Percentiles rank a stretch among this genome's conserved stretches.
These are phyloP conservation scores for Chrysochloris asiatica DNA, from an alignment of 2,113 vertebrate species.

Conservation along the genomic window DNA sequence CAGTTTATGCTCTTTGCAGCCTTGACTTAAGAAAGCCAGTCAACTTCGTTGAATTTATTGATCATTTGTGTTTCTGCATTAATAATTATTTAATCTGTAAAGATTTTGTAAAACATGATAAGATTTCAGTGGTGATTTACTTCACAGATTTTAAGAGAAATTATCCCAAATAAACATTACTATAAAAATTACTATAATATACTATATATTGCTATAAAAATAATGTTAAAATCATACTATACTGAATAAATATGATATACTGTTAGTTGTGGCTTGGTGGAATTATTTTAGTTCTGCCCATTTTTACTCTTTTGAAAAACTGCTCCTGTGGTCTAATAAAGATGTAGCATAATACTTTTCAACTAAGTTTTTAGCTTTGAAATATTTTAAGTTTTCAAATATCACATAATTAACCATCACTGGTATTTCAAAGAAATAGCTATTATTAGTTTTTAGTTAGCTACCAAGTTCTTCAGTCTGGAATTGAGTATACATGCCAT, in stretches of 20 bases:
- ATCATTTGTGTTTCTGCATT: constrained; percentile 13
- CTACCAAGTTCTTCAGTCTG: too few species aligned
- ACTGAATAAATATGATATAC: background rate
- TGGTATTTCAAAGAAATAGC: background rate
- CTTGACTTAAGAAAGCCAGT: background rate
- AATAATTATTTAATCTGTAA: background rate
- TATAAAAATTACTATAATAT: too few species aligned
- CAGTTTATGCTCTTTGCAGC: background rate
- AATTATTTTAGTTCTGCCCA: background rate
- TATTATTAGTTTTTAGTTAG: background rate
- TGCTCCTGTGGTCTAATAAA: background rate
- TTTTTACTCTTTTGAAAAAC: constrained; percentile 9
- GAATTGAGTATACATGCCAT: too few species aligned
- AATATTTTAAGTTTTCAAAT: background rate
- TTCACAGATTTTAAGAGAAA: background rate
- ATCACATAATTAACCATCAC: background rate
- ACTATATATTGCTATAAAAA: background rate
- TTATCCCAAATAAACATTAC: constrained; percentile 11
- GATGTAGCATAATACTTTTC: background rate
- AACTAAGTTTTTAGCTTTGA: background rate
- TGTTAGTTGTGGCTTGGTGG: background rate
- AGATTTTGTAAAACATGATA: background rate
- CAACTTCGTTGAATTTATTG: background rate
- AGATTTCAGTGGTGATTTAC: constrained; percentile 7
- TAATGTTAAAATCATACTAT: background rate